phyloP scores from a whole-genome alignment of 2,888 invertebrate genomes.

The Flexamia atlantica region DNA sequence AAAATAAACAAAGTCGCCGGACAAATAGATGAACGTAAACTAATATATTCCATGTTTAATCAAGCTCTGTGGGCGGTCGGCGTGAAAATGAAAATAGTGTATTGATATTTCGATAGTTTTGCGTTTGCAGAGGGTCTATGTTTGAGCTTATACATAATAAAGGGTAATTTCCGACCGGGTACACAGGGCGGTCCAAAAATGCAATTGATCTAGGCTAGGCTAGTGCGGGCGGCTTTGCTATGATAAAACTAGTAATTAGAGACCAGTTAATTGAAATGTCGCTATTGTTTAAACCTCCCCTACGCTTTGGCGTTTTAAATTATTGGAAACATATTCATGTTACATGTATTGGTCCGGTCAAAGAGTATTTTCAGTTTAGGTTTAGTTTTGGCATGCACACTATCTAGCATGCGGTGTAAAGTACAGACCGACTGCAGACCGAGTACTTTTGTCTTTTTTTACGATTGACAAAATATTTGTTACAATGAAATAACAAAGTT shows the following conservation, averaged over 20 bases:
- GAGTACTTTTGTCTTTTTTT: no score
- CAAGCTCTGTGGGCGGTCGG: slow-evolving; percentile 2
- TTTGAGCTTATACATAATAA: slow-evolving; percentile 55
- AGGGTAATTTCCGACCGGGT: slow-evolving; percentile 41
- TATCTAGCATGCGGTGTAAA: no score
- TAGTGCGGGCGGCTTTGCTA: slow-evolving; percentile 37
- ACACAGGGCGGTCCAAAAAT: not conserved
- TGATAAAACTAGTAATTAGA: slow-evolving; percentile 52
- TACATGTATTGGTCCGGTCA: not conserved
- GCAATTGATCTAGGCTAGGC: slow-evolving; percentile 33
- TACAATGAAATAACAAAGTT: no score
- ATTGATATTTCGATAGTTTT: slow-evolving; percentile 50
- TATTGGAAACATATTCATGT: slow-evolving; percentile 2
- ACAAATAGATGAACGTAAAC: not conserved
- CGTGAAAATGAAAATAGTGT: slow-evolving; percentile 48
- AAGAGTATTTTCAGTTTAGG: not conserved
- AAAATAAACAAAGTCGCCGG: not conserved
- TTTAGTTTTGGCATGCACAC: no score
- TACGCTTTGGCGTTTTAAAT: slow-evolving; percentile 19
- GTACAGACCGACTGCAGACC: no score
- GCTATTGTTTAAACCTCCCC: slow-evolving; percentile 35
- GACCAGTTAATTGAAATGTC: slow-evolving; percentile 39
- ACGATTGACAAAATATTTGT: no score
- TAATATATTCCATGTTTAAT: slow-evolving; percentile 22
- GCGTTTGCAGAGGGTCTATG: slow-evolving; percentile 47